Evolutionary conservation across 2,113 vertebrate species (phyloP).

Genomic region (Neopipo cinnamomea): DNA sequence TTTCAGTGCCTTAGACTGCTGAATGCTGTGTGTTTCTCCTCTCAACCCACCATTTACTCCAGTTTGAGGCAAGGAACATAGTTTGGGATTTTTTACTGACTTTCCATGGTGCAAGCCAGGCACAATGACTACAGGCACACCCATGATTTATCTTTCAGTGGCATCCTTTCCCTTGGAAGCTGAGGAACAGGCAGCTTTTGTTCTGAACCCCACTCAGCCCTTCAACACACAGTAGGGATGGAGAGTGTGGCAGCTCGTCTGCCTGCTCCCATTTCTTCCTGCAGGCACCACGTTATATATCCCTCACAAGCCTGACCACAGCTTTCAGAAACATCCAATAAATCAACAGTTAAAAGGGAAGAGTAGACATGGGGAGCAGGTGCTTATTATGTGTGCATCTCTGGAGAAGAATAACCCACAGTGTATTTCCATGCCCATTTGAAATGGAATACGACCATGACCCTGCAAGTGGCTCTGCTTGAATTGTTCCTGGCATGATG

Average conservation of each 20-base stretch:
- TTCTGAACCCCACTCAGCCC: neutral
- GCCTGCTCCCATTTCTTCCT: neutral
- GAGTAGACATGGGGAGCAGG: conserved; percentile 67
- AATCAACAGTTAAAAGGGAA: conserved; percentile 68
- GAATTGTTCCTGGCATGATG: conserved; percentile 54
- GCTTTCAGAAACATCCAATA: conserved; percentile 63
- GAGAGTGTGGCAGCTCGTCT: neutral
- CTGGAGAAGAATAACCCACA: conserved; percentile 65
- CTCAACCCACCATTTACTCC: neutral
- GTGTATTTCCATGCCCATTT: conserved; percentile 58
- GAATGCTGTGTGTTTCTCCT: accelerated
- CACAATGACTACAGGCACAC: neutral
- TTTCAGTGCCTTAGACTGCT: neutral
- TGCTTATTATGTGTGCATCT: conserved; percentile 68
- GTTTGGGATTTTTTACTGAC: neutral
- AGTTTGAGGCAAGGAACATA: neutral
- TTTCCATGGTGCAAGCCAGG: neutral
- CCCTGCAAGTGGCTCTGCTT: conserved; percentile 58
- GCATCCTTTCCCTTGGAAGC: neutral
- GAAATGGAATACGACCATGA: conserved; percentile 66
- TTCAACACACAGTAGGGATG: accelerated
- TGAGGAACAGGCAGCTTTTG: neutral
- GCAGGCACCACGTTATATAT: conserved; percentile 20
- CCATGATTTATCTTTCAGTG: neutral
- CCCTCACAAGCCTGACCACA: conserved; percentile 3